These are phyloP conservation scores for Cosmopolites sordidus DNA, from an alignment of 2,888 invertebrate genomes.

Conservation along the genomic window DNA sequence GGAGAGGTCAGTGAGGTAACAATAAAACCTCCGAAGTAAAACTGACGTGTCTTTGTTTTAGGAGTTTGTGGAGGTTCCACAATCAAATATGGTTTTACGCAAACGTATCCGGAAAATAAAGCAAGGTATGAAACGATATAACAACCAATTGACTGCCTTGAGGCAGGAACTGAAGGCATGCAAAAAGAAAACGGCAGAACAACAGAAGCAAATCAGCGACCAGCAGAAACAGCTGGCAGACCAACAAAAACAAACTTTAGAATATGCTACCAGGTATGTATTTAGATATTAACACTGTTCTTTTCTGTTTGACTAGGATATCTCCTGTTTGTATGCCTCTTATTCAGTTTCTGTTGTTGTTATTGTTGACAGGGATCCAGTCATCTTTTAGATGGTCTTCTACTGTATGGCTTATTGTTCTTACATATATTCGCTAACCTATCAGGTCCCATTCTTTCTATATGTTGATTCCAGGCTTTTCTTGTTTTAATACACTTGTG, in stretches of 20 bases:
- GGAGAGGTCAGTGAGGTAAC: slow-evolving; percentile 11
- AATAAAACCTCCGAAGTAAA: too few relatives aligned
- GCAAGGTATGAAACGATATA: slow-evolving; percentile 85
- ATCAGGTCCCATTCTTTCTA: too few relatives aligned
- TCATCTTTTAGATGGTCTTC: too few relatives aligned
- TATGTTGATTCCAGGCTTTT: too few relatives aligned
- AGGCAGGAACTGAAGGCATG: slow-evolving; percentile 75
- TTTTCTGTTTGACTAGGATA: too few relatives aligned
- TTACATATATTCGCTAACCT: too few relatives aligned
- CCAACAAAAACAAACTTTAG: slow-evolving; percentile 70
- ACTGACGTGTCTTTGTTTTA: slow-evolving; percentile 22
- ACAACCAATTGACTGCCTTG: slow-evolving; percentile 73
- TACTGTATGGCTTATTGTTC: too few relatives aligned
- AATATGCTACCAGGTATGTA: slow-evolving; percentile 63
- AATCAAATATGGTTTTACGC: slow-evolving; percentile 80
- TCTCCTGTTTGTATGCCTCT: too few relatives aligned
- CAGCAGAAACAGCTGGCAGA: slow-evolving; percentile 69
- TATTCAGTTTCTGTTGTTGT: too few relatives aligned
- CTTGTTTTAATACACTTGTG: too few relatives aligned
- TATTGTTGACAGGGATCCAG: too few relatives aligned
- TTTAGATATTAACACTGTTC: too few relatives aligned
- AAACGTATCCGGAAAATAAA: slow-evolving; percentile 84
- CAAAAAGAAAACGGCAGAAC: slow-evolving; percentile 77
- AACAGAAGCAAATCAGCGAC: slow-evolving; percentile 78
- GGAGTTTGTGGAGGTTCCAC: slow-evolving; percentile 58